Percentiles rank a stretch among this genome's conserved stretches.
Conservation (phyloP, 2,113 vertebrate genomes). For the Delphinapterus leucas region DNA sequence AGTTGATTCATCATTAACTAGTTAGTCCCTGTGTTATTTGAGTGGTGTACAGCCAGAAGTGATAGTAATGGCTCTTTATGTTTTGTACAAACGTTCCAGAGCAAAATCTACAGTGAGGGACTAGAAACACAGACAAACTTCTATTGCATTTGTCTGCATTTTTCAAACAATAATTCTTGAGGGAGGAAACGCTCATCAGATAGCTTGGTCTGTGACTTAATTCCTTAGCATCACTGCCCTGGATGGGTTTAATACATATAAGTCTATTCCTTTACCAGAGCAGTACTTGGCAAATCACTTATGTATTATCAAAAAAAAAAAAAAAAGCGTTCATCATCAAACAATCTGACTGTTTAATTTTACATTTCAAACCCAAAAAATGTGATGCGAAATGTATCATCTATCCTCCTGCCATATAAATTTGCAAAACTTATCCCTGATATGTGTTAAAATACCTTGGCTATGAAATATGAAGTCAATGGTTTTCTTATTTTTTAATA, state of each 20-base stretch:
- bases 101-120: not conserved
- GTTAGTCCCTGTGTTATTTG: not conserved
- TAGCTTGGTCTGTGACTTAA: not conserved
- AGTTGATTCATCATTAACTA: not conserved
- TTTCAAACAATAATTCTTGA: not conserved
- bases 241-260: not conserved
- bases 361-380: constrained; percentile 13
- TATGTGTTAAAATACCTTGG: not conserved
- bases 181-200: not conserved
- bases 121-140: not conserved
- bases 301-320: not conserved
- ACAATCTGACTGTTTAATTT: not conserved
- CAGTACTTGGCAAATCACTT: not conserved
- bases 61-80: not conserved
- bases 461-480: not conserved
- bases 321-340: not conserved
- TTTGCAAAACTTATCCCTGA: not conserved
- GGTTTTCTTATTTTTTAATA: constrained; percentile 18
- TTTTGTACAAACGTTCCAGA: not conserved
- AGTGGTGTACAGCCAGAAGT: not conserved
- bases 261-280: not conserved
- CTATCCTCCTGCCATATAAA: not conserved
- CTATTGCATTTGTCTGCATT: not conserved
- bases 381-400: not conserved
- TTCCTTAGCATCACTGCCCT: not conserved